Base-by-base conservation (phyloP, 2,797 vertebrate species). In the Calcarius lapponicus region DNA sequence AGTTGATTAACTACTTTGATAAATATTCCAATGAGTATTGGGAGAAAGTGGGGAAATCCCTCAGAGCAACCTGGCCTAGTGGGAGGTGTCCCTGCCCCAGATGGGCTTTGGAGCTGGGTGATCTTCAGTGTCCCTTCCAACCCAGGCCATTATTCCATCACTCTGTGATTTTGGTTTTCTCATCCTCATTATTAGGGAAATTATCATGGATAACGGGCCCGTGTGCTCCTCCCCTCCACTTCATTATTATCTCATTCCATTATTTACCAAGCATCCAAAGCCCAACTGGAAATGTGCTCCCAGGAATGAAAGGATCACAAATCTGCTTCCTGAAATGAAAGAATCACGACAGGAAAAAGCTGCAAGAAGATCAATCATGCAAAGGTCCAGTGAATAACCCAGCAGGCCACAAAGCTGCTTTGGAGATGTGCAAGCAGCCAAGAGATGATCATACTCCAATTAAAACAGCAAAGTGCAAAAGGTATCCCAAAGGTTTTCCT, bases 401-500 rank as follows among this genome's bases (percentile, higher is more conserved):
- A 86, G 71, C 67, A 91, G 60, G 78, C 45, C 88, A 67, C 34
- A 28, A 2, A 0, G 50, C 67, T 89, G 64, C 90, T 87, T 40
- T 51, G 78, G 84, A 85, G 66, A 51, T 60, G 60, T 75, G 67
- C 74, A 50, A 53, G 62, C 73, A 87, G 83, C 91, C 61, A 53
- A 82, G 91, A 78, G 71, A 74, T 43, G 67, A 80, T 72, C 95
- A 87, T 25, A 21, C 14, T 80, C 53, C 85, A 73, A 94, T 89
- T 91, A 95, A 87, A 95, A 64, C 34, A 60, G 67, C 51, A 66
- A 88, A 80, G 51, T 86, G 48, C 56, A 73, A 73, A 95, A 64
- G 6, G 5, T 4, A 47, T 74, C 74, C 91, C 26, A 78, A 71
- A 76, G 67, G 29, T 38, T 86, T 65, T 47, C 61, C 71, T 73